phyloP scores from a whole-genome alignment of 2,797 vertebrate species.

The Acanthis flammea region DNA sequence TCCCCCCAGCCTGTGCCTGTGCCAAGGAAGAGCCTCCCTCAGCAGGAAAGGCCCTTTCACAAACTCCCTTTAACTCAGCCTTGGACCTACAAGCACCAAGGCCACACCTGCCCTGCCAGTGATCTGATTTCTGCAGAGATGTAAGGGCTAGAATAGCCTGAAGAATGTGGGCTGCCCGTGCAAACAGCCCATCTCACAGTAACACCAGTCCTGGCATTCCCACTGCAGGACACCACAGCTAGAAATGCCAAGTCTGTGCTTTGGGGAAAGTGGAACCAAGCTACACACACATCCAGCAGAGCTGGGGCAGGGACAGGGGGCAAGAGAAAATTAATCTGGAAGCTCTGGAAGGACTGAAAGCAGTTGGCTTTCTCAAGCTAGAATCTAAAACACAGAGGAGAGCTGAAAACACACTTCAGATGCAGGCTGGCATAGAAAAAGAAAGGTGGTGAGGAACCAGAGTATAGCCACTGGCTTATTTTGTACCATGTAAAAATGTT shows the following conservation, averaged over 20 bases:
- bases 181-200: background rate
- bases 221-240: background rate
- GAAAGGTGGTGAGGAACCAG: background rate
- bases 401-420: background rate
- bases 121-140: background rate
- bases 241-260: background rate
- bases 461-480: background rate
- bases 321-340: background rate
- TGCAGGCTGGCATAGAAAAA: background rate
- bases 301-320: background rate
- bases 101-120: background rate
- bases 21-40: background rate
- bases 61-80: background rate
- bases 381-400: background rate
- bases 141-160: background rate
- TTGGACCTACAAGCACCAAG: background rate
- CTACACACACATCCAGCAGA: background rate
- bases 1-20: background rate
- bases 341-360: background rate
- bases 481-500: background rate
- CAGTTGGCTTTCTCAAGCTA: background rate
- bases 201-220: background rate
- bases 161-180: background rate
- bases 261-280: background rate
- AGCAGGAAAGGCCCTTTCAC: background rate